A percentile compares a stretch with the other conserved stretches of the same genome.
Evolutionary conservation across 2,888 invertebrate genomes (phyloP).

Genomic region (Ochropleura plecta): DNA sequence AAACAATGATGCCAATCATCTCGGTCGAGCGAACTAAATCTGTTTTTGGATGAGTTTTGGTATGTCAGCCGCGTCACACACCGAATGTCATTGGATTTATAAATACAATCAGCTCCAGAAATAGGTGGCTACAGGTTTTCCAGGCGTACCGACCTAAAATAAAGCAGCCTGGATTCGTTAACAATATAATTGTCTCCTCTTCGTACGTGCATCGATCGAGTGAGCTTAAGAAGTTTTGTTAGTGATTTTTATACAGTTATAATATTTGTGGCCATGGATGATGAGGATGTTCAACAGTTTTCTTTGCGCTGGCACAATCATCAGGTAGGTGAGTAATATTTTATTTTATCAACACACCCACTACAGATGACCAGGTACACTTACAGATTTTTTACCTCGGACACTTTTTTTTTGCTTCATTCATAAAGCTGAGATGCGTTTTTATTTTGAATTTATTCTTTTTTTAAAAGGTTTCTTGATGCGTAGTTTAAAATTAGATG

Average conservation of each 20-base stretch:
- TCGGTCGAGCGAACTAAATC: slow-evolving; percentile 86
- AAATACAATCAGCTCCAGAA: slow-evolving; percentile 91
- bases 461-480: slow-evolving; percentile 22
- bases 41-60: slow-evolving; percentile 91
- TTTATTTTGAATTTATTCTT: slow-evolving; percentile 53
- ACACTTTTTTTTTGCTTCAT: slow-evolving; percentile 61
- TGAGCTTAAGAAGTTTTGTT: slow-evolving; percentile 79
- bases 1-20: slow-evolving; percentile 89
- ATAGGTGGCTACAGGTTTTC: slow-evolving; percentile 91
- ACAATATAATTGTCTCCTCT: slow-evolving; percentile 89
- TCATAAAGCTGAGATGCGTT: slow-evolving; percentile 55
- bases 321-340: slow-evolving; percentile 91
- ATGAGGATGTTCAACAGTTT: slow-evolving; percentile 94
- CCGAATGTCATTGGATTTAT: slow-evolving; percentile 91
- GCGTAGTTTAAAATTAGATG: slow-evolving; percentile 26
- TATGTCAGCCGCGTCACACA: slow-evolving; percentile 89
- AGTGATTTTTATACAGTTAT: slow-evolving; percentile 76
- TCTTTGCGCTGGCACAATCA: slow-evolving; percentile 96
- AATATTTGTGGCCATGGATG: slow-evolving; percentile 84
- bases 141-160: slow-evolving; percentile 90
- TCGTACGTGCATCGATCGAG: slow-evolving; percentile 79
- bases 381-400: slow-evolving; percentile 54
- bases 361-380: slow-evolving; percentile 71
- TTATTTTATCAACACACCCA: slow-evolving; percentile 79
- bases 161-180: slow-evolving; percentile 90